Evolutionary conservation across 2,888 invertebrate genomes (phyloP), one percentile per base, ranked within the genome.

Genomic region (Megamerina dolium): DNA sequence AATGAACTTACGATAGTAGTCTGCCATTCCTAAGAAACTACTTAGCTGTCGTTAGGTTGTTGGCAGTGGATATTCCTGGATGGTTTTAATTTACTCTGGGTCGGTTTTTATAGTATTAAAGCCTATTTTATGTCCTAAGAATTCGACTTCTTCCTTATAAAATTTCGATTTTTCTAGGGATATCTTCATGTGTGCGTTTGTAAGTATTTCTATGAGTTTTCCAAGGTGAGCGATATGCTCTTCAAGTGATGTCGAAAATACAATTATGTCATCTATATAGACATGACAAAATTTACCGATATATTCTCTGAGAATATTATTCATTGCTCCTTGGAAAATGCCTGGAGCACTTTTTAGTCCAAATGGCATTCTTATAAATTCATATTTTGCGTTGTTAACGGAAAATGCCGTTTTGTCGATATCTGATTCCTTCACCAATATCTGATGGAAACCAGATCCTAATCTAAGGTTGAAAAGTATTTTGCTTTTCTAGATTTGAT

Each of bases 161-260:
- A 33, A 33, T 23, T 33, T 18, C 6, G 29, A 39, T 34, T 44
- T 39, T 18, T 43, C 43, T 9, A 38, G 19, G n/a, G 37, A 33
- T 12, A 43, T 33, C 16, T 38, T 37, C 38, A 43, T 43, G 10
- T 23, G 6, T 6, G 10, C 23, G 10, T 23, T 10, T 23, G 6
- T 23, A 6, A 23, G 10, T 23, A 6, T 23, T 23, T 23, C 23
- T 6, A 10, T 23, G 6, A 23, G 6, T 23, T 23, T 23, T 17
- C 6, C 9, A 10, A 33, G n/a, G 14, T 33, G 17, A 8, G 9
- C 12, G 9, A 17, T 8, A 17, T 33, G 33, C 6, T 14, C 17
- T 33, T 33, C 33, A 9, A 17, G 5, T 10, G 5, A 16, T 17
- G 6, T 14, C 10, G 33, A 33, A n/a, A 17, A 33, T 9, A 33